These are phyloP conservation scores for Sarcophaga variegata DNA, from an alignment of 2,888 invertebrate species.

Conservation along the genomic window DNA sequence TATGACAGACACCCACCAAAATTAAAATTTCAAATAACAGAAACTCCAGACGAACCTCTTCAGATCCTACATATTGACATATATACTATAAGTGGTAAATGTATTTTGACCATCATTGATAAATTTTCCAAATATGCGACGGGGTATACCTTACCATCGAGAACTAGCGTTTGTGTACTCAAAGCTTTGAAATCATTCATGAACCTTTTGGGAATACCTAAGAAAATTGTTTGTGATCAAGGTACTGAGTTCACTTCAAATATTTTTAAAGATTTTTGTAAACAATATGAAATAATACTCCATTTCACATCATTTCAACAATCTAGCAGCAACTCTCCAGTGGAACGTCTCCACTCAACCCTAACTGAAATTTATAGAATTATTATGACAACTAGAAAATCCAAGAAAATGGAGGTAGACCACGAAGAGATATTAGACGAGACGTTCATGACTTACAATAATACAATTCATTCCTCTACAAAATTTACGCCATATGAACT, in stretches of 20 bases:
- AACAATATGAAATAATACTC: conserved; percentile 29
- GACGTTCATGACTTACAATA: conserved; percentile 25
- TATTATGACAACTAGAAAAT: too few species aligned
- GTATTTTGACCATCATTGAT: conserved; percentile 53
- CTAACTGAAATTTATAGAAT: conserved; percentile 21
- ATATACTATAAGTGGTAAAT: conserved; percentile 15
- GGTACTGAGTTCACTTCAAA: too few species aligned
- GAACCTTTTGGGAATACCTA: conserved; percentile 11
- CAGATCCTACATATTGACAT: too few species aligned
- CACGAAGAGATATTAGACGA: conserved; percentile 28
- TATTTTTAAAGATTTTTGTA: background rate
- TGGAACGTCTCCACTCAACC: conserved; percentile 42
- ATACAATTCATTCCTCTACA: conserved; percentile 30
- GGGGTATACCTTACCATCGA: conserved; percentile 45
- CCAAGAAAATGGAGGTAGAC: conserved; percentile 3
- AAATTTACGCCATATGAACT: conserved; percentile 29
- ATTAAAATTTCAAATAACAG: background rate
- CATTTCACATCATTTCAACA: conserved; percentile 59
- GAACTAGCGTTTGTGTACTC: conserved; percentile 55
- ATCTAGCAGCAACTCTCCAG: conserved; percentile 39
- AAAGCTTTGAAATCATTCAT: conserved; percentile 53
- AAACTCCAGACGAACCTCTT: background rate
- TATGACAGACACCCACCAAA: background rate
- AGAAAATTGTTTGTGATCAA: too few species aligned
- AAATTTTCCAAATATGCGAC: conserved; percentile 31